Evolutionary conservation across 2,797 vertebrate genomes (phyloP), one percentile per base, ranked within the genome.

Genomic region (Syngnathus rostellatus): DNA sequence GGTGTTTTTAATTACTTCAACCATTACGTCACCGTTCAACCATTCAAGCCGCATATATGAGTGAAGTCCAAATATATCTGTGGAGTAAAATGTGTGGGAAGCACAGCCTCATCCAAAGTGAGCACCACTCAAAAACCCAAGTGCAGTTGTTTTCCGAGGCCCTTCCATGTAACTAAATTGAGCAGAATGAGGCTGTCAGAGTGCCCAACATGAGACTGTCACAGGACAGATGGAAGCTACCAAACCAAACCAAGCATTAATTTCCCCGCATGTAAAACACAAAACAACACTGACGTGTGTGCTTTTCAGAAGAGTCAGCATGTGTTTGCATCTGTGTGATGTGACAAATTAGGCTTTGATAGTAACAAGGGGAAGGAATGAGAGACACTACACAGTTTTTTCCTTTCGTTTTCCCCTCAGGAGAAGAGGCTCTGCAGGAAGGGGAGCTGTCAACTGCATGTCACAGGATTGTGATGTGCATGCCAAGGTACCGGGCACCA

Each of bases 101-200:
- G 75, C 61, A 82, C 78, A 74, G 77, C 69, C 67, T 83, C 80
- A 87, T 83, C 72, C 73, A 81, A 81, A 87, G 78, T 78, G 82
- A 87, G 74, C 73, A 76, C 72, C 79, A 80, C 83, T 86, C 86
- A 87, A 75, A 81, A 84, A 85, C 77, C 67, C 77, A 82, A 59
- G 63, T 65, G 62, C 31, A 59, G 68, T 78, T 64, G 61, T 72
- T 77, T 79, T 81, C 76, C 86, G 85, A 76, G 77, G 66, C 68
- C 74, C 62, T 57, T 48, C 64, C 43, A 31, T 68, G 53, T 71
- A 74, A 80, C 80, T 78, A 81, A 83, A 87, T 79, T 76, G 79
- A 74, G 53, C 75, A 68, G 69, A 75, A 70, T 63, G 72, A 83
- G 72, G 72, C 66, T 62, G 60, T 45, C 41, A 46, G 9, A 9